Evolutionary conservation across 2,888 invertebrate genomes (phyloP).

Genomic region (Drosophila kambysellisi): DNA sequence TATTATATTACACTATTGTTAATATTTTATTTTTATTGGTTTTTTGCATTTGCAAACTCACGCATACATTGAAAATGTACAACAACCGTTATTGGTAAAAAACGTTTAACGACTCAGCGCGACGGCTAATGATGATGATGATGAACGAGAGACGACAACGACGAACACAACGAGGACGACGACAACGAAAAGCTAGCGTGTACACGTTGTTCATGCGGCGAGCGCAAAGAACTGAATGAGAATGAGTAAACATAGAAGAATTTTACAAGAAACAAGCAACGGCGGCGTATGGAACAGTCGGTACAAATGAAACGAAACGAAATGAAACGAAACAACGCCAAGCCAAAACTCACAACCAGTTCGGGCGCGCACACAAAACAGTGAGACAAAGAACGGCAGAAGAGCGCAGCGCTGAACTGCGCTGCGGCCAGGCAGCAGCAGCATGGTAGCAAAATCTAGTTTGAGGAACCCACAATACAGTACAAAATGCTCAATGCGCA

Average conservation of each 20-base stretch:
- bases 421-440: constrained; percentile 17
- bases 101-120: constrained; percentile 38
- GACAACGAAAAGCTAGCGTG: constrained; percentile 51
- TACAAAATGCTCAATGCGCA: constrained; percentile 52
- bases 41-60: constrained; percentile 43
- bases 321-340: constrained; percentile 46
- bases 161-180: constrained; percentile 51
- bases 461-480: constrained; percentile 49
- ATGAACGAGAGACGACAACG: constrained; percentile 52
- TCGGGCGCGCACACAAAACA: constrained; percentile 60
- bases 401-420: constrained; percentile 18
- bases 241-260: constrained; percentile 72
- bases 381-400: constrained; percentile 63
- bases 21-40: constrained; percentile 62
- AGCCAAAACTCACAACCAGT: constrained; percentile 76
- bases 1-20: constrained; percentile 51
- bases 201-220: constrained; percentile 75
- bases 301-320: constrained; percentile 27
- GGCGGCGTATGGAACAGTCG: constrained; percentile 32
- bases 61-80: constrained; percentile 48
- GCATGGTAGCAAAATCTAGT: constrained; percentile 71
- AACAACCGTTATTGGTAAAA: constrained; percentile 51
- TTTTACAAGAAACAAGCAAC: constrained; percentile 70
- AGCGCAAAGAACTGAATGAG: constrained; percentile 78
- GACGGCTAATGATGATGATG: constrained; percentile 40